These are phyloP conservation scores for Heliconius himera DNA, from an alignment of 1,140 invertebrate species.

Conservation along the genomic window DNA sequence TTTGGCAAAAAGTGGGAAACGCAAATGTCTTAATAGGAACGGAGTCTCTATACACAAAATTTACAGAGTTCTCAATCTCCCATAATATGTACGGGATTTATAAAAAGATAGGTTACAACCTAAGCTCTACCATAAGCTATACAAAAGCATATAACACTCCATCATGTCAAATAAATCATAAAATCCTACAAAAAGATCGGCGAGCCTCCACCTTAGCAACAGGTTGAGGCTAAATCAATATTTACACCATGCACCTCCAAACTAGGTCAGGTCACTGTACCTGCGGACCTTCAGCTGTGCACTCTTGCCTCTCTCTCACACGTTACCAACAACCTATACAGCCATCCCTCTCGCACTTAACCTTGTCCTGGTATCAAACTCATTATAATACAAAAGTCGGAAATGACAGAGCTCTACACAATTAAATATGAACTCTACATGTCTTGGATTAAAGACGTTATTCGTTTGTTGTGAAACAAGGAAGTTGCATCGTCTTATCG, in stretches of 20 bases:
- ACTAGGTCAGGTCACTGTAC: slow-evolving; percentile 77
- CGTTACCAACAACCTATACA: slow-evolving; percentile 35
- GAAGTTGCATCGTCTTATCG: slow-evolving; percentile 53
- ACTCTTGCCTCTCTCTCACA: slow-evolving; percentile 59
- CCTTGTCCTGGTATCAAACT: slow-evolving; percentile 65
- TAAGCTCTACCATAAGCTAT: neutral
- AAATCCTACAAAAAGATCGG: slow-evolving; percentile 27
- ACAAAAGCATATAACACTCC: neutral
- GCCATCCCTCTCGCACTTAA: slow-evolving; percentile 55
- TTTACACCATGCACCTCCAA: slow-evolving; percentile 68
- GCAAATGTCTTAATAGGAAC: too few species aligned
- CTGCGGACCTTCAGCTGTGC: slow-evolving; percentile 74
- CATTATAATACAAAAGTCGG: slow-evolving; percentile 73
- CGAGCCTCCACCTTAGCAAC: slow-evolving; percentile 57
- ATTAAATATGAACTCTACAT: slow-evolving; percentile 67
- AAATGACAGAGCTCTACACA: slow-evolving; percentile 58
- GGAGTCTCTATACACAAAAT: too few species aligned
- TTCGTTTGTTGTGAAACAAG: slow-evolving; percentile 35
- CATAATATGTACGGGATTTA: neutral
- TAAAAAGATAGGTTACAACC: neutral
- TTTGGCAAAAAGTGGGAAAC: too few species aligned
- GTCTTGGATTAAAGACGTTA: slow-evolving; percentile 36
- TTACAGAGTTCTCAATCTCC: too few species aligned
- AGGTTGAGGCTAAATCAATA: slow-evolving; percentile 77
- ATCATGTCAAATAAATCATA: neutral